Conservation (phyloP, 2,888 invertebrate genomes). For the Ophion obscuratus region DNA sequence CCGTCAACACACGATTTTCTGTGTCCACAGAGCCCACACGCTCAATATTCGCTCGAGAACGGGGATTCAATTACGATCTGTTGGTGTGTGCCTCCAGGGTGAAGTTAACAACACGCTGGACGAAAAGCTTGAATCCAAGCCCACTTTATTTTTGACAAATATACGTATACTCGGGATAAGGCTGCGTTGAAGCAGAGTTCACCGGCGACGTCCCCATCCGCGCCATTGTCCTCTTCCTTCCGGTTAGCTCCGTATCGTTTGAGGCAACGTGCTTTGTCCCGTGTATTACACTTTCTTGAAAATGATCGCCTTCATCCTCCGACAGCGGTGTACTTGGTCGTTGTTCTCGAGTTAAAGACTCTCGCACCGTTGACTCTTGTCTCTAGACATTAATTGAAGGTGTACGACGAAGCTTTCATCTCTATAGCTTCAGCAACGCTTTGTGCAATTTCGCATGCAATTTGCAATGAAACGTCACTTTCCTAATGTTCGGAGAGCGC, state of each 20-base stretch:
- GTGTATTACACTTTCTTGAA: slow-evolving; percentile 24
- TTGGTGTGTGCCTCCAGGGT: slow-evolving; percentile 64
- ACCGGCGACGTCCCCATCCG: neutral
- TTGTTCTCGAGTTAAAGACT: slow-evolving; percentile 7
- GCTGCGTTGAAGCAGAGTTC: slow-evolving; percentile 21
- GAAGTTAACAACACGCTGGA: slow-evolving; percentile 66
- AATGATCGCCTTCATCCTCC: slow-evolving; percentile 31
- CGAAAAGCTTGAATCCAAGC: slow-evolving; percentile 30
- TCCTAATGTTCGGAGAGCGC: neutral
- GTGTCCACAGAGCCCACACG: slow-evolving; percentile 66
- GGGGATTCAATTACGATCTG: slow-evolving; percentile 78
- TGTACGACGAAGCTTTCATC: neutral
- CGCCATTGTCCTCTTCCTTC: slow-evolving; percentile 50
- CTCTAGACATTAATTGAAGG: neutral
- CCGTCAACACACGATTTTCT: slow-evolving; percentile 73
- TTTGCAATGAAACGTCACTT: neutral
- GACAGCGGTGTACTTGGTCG: neutral
- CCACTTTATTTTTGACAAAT: slow-evolving; percentile 19
- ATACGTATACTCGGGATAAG: slow-evolving; percentile 4
- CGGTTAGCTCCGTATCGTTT: slow-evolving; percentile 47
- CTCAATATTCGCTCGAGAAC: slow-evolving; percentile 74
- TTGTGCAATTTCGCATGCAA: slow-evolving; percentile 13
- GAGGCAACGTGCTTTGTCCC: slow-evolving; percentile 13
- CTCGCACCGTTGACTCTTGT: neutral
- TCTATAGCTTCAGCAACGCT: neutral